Base-by-base conservation (phyloP, 2,797 vertebrate species). In the Liasis olivaceus region DNA sequence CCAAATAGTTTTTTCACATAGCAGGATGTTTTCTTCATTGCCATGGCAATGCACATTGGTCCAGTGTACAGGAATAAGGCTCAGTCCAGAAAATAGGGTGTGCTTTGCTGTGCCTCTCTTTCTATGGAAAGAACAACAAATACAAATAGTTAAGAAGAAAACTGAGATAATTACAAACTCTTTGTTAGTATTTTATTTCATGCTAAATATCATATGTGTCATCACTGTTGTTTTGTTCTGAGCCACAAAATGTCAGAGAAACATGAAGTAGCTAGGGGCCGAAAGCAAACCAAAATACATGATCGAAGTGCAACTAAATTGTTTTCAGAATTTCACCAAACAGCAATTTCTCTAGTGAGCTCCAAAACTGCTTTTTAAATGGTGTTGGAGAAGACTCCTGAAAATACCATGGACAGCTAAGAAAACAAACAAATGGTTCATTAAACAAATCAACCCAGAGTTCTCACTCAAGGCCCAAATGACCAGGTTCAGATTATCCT, bases 11-110 rank as follows among this genome's bases (percentile, higher is more conserved):
- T 97, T 98, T 72, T 98, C 97, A 96, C 99, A 99, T 88, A 98
- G 97, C 90, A 99, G 96, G 95, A 99, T 97, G 93, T 98, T 98
- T 94, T 98, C 97, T 97, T 99, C 99, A 62, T 98, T 98, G 93
- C 99, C 98, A 87, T 92, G 97, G 97, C 99, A 99, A 92, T 92
- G 98, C 86, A 99, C 98, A 8, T 98, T 96, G 91, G 94, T 98
- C 98, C 99, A 99, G 91, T 98, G 98, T 95, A 99, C 81, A 88
- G 98, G 98, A 95, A 97, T 95, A 94, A 96, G 95, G 95, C 97
- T 96, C 89, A 97, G 95, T 93, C 94, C 97, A 93, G 98, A 97
- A 90, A 99, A 93, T 0, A 97, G 96, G 93, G 96, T 97, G 81
- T 97, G 96, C 87, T 97, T 98, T 54, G 98, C 98, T 69, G 93